These are phyloP conservation scores for Acronicta alni DNA, from an alignment of 2,888 invertebrate genomes.

Conservation along the genomic window DNA sequence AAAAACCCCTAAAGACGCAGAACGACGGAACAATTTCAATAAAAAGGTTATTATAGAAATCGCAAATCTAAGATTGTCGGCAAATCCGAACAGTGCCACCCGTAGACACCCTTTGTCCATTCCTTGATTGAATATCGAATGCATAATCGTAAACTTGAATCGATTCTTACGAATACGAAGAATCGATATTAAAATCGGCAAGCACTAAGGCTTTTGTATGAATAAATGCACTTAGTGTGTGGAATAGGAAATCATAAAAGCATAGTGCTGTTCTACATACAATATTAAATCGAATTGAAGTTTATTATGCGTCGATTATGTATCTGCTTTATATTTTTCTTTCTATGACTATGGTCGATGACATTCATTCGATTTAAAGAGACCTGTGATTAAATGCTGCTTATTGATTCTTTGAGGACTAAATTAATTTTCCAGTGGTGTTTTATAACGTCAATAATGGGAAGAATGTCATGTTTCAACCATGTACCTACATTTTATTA, in stretches of 20 bases:
- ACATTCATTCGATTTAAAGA: constrained; percentile 5
- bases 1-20: constrained; percentile 20
- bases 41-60: constrained; percentile 17
- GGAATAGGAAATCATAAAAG: constrained; percentile 57
- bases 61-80: constrained; percentile 37
- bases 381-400: no score
- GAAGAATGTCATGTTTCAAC: no score
- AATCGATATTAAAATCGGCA: constrained; percentile 77
- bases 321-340: constrained; percentile 30
- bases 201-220: constrained; percentile 62
- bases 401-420: background rate
- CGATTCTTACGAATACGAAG: constrained; percentile 77
- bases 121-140: constrained; percentile 82
- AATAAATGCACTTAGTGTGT: constrained; percentile 61
- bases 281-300: constrained; percentile 46
- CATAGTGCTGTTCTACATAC: constrained; percentile 53
- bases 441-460: no score
- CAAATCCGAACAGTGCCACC: constrained; percentile 61
- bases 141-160: constrained; percentile 82
- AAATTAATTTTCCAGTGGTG: background rate
- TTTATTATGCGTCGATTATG: constrained; percentile 36
- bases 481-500: no score
- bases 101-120: constrained; percentile 74
- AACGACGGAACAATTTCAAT: constrained; percentile 26
- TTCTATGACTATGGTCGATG: constrained; percentile 2